Base-by-base conservation (phyloP, 1,140 invertebrate genomes). In the Chelonus insularis region DNA sequence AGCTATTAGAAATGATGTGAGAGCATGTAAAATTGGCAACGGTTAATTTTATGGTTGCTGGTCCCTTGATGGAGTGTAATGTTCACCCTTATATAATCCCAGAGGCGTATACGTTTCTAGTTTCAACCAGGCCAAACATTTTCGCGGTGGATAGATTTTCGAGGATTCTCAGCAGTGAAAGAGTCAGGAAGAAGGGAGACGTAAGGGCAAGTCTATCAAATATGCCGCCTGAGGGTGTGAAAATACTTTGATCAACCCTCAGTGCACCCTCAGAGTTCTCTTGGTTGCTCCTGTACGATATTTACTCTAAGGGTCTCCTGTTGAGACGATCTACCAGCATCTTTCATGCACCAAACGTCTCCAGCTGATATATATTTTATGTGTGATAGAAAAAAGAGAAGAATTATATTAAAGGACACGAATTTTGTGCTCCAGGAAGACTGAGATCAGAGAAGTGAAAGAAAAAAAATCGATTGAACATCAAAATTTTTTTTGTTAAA, bases 161-260 rank as follows among this genome's bases (percentile, higher is more conserved):
- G 62, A 63, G 59, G 47, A 43, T 69, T 48, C 51, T 64, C n/a
- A 34, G 43, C 37, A 43, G 36, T 34, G 32, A 43, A 45, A 45
- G 25, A 60, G 51, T 16, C 39, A 34, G 29, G 51, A 37, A 23
- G 29, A 56, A 9, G 34, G 57, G 45, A 60, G 57, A 52, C 56
- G 63, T 57, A 48, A 58, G 62, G 56, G 62, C 52, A 50, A 61
- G 67, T 68, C 73, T 74, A 75, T 75, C 73, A 73, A 76, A 76
- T 77, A 76, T 74, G 66, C 66, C 71, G 73, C 75, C 72, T 56
- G 70, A 61, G 75, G 75, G 75, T 76, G 75, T 72, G 67, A 76
- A 75, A 69, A 73, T 73, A 75, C 75, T 77, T 77, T 77, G 75
- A 77, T 77, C 75, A 73, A 67, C 65, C 68, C 67, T 64, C 65